These are phyloP conservation scores for Hirundo rustica DNA, from an alignment of 2,797 vertebrate species.

Conservation along the genomic window DNA sequence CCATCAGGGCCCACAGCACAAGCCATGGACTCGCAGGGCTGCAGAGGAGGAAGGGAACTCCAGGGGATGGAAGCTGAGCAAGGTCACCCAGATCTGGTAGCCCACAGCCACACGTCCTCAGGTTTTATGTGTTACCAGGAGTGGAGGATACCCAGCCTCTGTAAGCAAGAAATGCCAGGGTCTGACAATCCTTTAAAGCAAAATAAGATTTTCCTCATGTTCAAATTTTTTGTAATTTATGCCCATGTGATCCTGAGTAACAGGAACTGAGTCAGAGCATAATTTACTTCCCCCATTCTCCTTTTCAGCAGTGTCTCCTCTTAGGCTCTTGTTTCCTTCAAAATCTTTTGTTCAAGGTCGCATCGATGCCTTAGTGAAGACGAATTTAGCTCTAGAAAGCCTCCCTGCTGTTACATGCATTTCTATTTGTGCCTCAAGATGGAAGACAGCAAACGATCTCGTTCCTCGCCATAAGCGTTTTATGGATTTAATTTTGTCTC, in stretches of 20 bases:
- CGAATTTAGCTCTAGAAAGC: slow-evolving; percentile 21
- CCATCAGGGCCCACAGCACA: fast-evolving
- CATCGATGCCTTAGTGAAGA: not conserved
- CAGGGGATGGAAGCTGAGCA: not conserved
- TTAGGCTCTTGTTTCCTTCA: not conserved
- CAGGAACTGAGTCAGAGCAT: not conserved
- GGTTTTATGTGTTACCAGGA: fast-evolving
- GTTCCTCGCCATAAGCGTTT: fast-evolving
- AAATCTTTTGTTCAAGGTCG: not conserved
- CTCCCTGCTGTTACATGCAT: not conserved
- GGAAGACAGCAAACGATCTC: not conserved
- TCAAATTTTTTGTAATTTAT: not conserved
- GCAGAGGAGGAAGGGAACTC: fast-evolving
- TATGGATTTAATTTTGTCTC: slow-evolving; percentile 10
- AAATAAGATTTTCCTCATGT: not conserved
- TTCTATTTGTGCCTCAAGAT: not conserved
- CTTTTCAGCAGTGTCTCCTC: not conserved
- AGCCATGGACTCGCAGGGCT: not conserved
- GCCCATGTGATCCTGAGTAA: not conserved
- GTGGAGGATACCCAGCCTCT: fast-evolving
- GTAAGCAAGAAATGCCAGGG: not conserved
- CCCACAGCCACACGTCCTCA: fast-evolving
- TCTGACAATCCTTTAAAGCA: not conserved
- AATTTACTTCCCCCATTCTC: not conserved
- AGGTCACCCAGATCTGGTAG: not conserved